Base-by-base conservation (phyloP, 2,113 vertebrate genomes). In the Pipa parva region DNA sequence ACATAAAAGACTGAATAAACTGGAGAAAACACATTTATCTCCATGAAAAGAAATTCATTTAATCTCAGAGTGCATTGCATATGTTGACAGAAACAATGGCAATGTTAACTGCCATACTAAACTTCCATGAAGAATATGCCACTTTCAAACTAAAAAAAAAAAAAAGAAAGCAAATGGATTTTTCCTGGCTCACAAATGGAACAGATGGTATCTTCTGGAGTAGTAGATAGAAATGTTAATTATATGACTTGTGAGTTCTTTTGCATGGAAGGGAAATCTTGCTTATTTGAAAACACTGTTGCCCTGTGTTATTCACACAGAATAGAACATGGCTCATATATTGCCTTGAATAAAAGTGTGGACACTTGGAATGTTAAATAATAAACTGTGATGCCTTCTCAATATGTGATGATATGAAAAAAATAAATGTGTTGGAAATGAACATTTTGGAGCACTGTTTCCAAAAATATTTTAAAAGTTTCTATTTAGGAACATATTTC, bases 71-170 rank as follows among this genome's bases (percentile, higher is more conserved):
- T 36, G 20, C 18, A 58, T 58, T 58, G 22, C 55, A 58, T 58
- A 22, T 58, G 55, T 36, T 48, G n/a, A 61, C 24, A 46, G 31
- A 61, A 45, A 61, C 59, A 28, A 27, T 28, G 22, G 26, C 27
- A 26, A 29, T 48, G 25, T 28, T 48, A 46, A 61, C 37, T 20
- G 39, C 39, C 7, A 48, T 29, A 48, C 39, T 48, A 61, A 61
- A 61, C 42, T 61, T 61, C 42, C 59, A 48, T 61, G 42, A 48
- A 29, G 27, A 48, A 45, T 29, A 48, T 27, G 17, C 39, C 59
- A 45, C 25, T 29, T 2, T 3, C 0, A 7, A 50, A 12, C 0
- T 0, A 1, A 57, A 24, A 26, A 0, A 7, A 50, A 12, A 0
- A 0, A 1, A 57, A 24, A 26, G 12, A 49, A 66, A 66, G n/a